These are phyloP conservation scores for Chinchilla lanigera DNA, from an alignment of 2,113 vertebrate genomes.

Conservation along the genomic window DNA sequence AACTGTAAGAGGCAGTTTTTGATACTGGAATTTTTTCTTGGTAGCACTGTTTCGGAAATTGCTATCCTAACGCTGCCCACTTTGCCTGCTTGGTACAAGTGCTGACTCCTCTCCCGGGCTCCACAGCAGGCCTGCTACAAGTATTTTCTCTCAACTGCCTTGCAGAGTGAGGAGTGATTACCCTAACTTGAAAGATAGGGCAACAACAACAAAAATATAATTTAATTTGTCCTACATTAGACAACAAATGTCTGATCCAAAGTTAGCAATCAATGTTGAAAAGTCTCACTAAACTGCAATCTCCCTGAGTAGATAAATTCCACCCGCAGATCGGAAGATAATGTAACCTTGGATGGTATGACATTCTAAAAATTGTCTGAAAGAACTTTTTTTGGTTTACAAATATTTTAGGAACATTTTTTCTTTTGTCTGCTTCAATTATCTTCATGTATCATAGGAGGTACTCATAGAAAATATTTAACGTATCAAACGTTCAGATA, in stretches of 20 bases:
- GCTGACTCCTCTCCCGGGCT: fast-evolving
- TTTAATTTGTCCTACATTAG: neutral
- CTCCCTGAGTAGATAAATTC: neutral
- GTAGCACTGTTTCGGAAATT: neutral
- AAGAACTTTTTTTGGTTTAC: neutral
- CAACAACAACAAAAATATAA: neutral
- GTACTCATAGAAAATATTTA: neutral
- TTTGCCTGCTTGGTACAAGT: neutral
- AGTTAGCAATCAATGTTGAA: neutral
- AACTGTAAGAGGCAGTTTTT: neutral
- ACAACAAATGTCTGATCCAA: neutral
- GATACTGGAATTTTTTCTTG: neutral
- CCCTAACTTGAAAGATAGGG: neutral
- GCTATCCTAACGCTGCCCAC: neutral
- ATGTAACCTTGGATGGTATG: neutral
- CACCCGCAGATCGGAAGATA: neutral
- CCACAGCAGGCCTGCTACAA: neutral
- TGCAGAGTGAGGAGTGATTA: neutral
- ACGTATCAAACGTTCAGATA: neutral
- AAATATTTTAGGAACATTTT: neutral
- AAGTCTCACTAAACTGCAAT: neutral
- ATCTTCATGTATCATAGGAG: neutral
- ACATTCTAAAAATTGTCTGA: neutral
- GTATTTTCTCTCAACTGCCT: neutral
- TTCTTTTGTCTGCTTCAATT: neutral